Conservation (phyloP, 2,113 vertebrate species). For the Spheniscus mendiculus region DNA sequence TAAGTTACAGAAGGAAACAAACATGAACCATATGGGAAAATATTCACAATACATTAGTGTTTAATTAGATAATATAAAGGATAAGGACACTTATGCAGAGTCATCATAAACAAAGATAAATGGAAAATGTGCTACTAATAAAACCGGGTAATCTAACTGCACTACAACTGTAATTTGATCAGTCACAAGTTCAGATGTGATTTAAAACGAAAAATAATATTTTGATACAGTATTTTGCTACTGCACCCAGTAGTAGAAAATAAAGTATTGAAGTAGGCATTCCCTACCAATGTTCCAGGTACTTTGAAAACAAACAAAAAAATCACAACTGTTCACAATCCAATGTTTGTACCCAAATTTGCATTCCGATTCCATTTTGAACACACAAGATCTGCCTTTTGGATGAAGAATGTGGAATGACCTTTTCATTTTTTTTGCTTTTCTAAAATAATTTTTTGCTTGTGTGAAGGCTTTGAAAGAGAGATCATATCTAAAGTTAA, state of each 20-base stretch:
- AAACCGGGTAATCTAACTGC: not conserved
- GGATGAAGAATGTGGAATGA: not conserved
- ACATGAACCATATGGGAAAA: conserved; percentile 42
- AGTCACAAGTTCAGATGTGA: not conserved
- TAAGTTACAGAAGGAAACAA: conserved; percentile 34
- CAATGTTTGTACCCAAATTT: not conserved
- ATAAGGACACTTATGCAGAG: conserved; percentile 29
- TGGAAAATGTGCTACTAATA: conserved; percentile 12
- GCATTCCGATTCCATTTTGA: not conserved
- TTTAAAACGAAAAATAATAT: not conserved
- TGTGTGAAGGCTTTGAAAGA: not conserved
- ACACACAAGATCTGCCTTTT: not conserved
- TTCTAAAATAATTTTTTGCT: not conserved
- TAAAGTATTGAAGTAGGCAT: not conserved
- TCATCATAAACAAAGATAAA: conserved; percentile 38
- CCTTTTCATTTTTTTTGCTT: not conserved
- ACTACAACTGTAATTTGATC: not conserved
- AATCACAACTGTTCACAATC: not conserved
- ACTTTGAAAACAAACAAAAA: no score
- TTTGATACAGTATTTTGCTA: conserved; percentile 8
- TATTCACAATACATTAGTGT: conserved; percentile 6
- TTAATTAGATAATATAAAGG: conserved; percentile 38
- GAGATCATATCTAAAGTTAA: not conserved
- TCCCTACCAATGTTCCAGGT: not conserved
- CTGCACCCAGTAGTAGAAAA: not conserved